phyloP scores from a whole-genome alignment of 2,113 vertebrate genomes.

The Chionomys nivalis region DNA sequence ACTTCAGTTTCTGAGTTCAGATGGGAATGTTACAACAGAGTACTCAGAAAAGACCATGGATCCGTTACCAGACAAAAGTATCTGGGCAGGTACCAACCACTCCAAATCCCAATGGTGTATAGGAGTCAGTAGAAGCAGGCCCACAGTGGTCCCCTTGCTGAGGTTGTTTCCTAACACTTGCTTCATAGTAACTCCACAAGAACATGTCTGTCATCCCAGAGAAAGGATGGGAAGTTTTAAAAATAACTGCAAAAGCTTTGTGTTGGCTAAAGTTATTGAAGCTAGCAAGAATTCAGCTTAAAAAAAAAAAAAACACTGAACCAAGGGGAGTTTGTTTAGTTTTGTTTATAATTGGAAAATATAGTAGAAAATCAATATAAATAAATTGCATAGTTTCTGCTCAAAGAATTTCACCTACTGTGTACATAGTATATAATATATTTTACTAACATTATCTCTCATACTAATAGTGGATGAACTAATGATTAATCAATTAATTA shows the following conservation, averaged over 20 bases:
- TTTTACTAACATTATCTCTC: background rate
- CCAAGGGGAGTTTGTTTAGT: background rate
- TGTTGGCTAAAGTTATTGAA: conserved; percentile 4
- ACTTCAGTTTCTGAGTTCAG: background rate
- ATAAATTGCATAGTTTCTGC: background rate
- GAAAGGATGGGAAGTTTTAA: background rate
- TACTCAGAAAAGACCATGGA: background rate
- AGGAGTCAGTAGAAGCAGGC: background rate
- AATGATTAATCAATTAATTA: conserved; percentile 19
- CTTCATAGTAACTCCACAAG: background rate
- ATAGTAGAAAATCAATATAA: background rate
- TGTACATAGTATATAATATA: background rate
- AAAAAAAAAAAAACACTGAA: background rate
- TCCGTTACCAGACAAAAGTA: background rate
- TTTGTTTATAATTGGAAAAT: background rate
- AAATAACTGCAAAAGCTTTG: conserved; percentile 12
- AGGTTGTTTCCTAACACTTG: background rate
- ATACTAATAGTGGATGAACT: background rate
- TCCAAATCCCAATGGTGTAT: background rate
- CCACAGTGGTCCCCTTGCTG: background rate
- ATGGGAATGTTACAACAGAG: background rate
- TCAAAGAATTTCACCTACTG: background rate
- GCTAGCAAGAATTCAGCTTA: conserved; percentile 14
- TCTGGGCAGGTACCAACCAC: background rate
- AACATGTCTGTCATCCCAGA: background rate